These are phyloP conservation scores for Pterocles orientalis DNA, from an alignment of 2,113 vertebrate genomes.

Conservation along the genomic window DNA sequence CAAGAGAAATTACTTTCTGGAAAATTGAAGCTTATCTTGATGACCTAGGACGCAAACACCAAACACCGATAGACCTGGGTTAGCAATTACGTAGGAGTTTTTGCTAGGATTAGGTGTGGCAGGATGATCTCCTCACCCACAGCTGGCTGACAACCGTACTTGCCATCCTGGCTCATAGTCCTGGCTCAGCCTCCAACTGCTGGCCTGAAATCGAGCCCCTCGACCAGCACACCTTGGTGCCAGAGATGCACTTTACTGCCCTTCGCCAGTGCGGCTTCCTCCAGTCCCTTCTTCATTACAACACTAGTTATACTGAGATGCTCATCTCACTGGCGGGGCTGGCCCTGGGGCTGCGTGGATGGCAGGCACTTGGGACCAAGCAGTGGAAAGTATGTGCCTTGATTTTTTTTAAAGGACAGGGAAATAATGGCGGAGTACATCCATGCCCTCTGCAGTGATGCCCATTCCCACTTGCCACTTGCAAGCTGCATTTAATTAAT, in stretches of 20 bases:
- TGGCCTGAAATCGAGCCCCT: not conserved
- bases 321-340: accelerated
- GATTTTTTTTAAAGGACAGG: not conserved
- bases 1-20: not conserved
- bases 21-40: not conserved
- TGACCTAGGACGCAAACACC: not conserved
- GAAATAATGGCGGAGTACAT: not conserved
- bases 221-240: accelerated
- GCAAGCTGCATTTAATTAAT: not conserved
- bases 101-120: not conserved
- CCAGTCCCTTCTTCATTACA: not conserved
- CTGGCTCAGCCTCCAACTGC: not conserved
- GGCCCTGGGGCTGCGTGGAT: not conserved
- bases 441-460: not conserved
- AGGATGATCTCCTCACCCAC: not conserved
- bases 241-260: not conserved
- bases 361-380: not conserved
- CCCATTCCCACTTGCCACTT: not conserved
- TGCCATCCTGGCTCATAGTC: not conserved
- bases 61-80: not conserved
- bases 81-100: not conserved
- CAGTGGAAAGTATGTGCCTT: not conserved
- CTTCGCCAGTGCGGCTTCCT: not conserved
- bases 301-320: not conserved
- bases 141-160: not conserved